A percentile compares a stretch with the other conserved stretches of the same genome.
These are phyloP conservation scores for Tuberolachnus salignus DNA, from an alignment of 2,888 invertebrate genomes.

Conservation along the genomic window DNA sequence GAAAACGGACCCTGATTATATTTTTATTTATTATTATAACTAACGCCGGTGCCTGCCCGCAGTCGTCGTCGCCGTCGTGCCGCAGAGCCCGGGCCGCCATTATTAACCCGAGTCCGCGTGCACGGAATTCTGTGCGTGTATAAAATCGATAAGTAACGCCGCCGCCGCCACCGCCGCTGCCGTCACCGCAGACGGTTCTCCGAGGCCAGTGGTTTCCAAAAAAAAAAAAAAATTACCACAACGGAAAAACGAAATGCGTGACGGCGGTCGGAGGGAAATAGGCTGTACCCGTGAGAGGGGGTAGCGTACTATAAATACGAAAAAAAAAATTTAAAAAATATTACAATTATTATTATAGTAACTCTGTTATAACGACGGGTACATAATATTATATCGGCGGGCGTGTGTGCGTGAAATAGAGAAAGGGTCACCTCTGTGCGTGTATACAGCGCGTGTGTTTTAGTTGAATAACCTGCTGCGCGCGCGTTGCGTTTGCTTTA, in stretches of 20 bases:
- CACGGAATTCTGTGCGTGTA: slow-evolving; percentile 55
- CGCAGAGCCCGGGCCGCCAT: background rate
- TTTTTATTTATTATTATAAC: too few relatives aligned
- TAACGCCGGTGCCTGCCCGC: background rate
- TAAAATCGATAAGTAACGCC: slow-evolving; percentile 56
- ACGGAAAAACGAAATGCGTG: slow-evolving; percentile 14
- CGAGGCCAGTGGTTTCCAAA: slow-evolving; percentile 54
- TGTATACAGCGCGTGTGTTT: slow-evolving; percentile 16
- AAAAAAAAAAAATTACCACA: slow-evolving; percentile 12
- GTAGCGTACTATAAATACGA: too few relatives aligned
- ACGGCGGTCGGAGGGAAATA: slow-evolving; percentile 38
- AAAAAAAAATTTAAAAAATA: too few relatives aligned
- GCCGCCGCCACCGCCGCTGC: slow-evolving; percentile 15
- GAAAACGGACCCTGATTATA: too few relatives aligned
- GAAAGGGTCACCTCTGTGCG: slow-evolving; percentile 44
- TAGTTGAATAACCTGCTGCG: slow-evolving; percentile 47
- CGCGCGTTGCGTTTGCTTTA: slow-evolving; percentile 33
- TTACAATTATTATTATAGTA: background rate
- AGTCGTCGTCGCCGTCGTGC: background rate
- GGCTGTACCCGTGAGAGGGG: too few relatives aligned
- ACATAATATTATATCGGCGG: background rate
- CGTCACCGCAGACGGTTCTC: too few relatives aligned
- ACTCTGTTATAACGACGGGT: background rate
- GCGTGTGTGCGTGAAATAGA: background rate
- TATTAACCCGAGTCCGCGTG: slow-evolving; percentile 33